Evolutionary conservation across 2,113 vertebrate genomes (phyloP).

Genomic region (Erpornis zantholeuca): DNA sequence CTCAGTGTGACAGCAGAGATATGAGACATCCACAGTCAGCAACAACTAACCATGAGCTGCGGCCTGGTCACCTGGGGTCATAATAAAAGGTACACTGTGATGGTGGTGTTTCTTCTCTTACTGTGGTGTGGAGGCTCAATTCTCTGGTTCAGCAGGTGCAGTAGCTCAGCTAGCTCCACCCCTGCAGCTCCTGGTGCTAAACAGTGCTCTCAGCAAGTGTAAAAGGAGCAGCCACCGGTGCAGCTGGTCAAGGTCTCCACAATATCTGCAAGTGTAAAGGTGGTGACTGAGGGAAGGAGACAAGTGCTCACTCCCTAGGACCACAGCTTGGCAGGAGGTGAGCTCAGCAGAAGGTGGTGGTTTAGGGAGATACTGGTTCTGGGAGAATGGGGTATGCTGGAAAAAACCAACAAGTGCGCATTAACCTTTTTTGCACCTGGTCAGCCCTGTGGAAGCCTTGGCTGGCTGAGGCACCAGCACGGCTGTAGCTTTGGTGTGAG

Average conservation of each 20-base stretch:
- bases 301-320: rapidly evolving
- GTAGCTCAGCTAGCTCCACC: neutral
- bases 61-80: rapidly evolving
- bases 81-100: rapidly evolving
- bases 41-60: rapidly evolving
- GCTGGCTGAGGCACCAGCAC: neutral
- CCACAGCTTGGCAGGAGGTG: rapidly evolving
- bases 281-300: neutral
- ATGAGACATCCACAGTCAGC: rapidly evolving
- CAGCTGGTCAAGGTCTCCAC: rapidly evolving
- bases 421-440: neutral
- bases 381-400: too few species aligned
- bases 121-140: neutral
- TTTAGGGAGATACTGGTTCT: neutral
- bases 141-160: neutral
- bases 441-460: neutral
- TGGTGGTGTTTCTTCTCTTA: neutral
- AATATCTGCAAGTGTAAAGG: rapidly evolving
- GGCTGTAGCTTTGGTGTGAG: neutral
- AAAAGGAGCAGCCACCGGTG: neutral
- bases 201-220: rapidly evolving
- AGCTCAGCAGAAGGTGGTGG: neutral
- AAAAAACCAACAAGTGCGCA: rapidly evolving
- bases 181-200: rapidly evolving
- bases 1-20: too few species aligned